These are phyloP conservation scores for Sceloporus undulatus DNA, from an alignment of 2,113 vertebrate genomes.

Conservation along the genomic window DNA sequence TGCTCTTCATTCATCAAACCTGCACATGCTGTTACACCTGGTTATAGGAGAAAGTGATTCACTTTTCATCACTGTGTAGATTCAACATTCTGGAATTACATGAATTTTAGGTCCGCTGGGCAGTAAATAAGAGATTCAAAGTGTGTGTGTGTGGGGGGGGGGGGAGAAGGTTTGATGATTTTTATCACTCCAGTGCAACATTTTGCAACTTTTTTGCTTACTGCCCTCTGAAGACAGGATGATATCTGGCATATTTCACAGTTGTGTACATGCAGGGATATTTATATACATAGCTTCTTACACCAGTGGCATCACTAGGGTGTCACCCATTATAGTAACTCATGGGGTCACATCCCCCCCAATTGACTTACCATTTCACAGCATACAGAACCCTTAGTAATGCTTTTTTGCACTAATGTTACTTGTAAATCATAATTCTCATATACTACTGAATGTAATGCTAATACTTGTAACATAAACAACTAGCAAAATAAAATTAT, in stretches of 20 bases:
- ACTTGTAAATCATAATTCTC: no score
- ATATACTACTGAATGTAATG: no score
- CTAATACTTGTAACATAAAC: no score
- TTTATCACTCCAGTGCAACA: background rate
- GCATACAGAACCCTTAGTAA: no score
- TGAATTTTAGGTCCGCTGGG: background rate
- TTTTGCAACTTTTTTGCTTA: background rate
- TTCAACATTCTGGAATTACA: background rate
- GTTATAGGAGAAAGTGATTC: background rate
- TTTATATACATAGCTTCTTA: background rate
- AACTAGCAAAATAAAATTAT: no score
- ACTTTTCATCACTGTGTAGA: background rate
- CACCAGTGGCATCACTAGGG: no score
- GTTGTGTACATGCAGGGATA: background rate
- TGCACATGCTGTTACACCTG: background rate
- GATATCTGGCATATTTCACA: background rate
- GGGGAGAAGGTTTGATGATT: background rate
- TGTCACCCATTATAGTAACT: no score
- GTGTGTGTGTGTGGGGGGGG: background rate
- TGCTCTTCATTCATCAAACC: conserved; percentile 3
- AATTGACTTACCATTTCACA: no score
- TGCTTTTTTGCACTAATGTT: no score
- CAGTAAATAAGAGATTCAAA: background rate
- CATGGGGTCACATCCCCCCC: no score
- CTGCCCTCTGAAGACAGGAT: background rate